Conservation (phyloP, 2,888 invertebrate genomes). For the Limenitis camilla region DNA sequence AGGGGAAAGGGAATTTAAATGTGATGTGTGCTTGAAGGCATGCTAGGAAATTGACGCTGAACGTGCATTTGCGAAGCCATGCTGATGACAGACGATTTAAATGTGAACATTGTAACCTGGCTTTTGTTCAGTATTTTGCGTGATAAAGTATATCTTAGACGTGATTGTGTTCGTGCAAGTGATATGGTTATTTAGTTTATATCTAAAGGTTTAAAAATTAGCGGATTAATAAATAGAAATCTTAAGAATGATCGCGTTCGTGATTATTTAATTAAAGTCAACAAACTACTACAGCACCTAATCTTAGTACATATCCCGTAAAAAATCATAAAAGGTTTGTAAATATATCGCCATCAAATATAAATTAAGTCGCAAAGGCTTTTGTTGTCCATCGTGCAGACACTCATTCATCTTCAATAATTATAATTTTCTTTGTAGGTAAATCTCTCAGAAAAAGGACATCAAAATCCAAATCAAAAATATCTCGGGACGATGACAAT, state of each 20-base stretch:
- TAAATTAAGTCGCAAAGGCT: background rate
- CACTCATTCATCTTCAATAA: conserved; percentile 18
- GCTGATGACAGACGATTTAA: conserved; percentile 26
- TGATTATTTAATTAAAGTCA: background rate
- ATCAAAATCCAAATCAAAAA: conserved; percentile 6
- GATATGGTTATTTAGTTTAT: too few species aligned
- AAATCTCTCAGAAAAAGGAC: conserved; percentile 16
- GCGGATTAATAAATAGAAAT: too few species aligned
- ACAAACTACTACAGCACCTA: too few species aligned
- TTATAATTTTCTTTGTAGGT: conserved; percentile 31
- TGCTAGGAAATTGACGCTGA: conserved; percentile 28
- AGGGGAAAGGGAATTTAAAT: conserved; percentile 35
- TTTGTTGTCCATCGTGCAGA: background rate
- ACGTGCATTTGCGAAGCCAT: conserved; percentile 30
- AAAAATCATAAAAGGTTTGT: background rate
- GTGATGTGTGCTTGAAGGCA: conserved; percentile 38
- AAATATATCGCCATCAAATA: background rate
- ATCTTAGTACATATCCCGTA: too few species aligned
- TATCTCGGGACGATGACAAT: conserved; percentile 11
- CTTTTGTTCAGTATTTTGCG: conserved; percentile 19
- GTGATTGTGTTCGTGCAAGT: too few species aligned
- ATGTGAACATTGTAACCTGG: conserved; percentile 26
- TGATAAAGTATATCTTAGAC: too few species aligned
- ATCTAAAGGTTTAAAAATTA: too few species aligned
- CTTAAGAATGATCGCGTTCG: background rate